Evolutionary conservation across 2,113 vertebrate species (phyloP), one percentile per base, ranked within the genome.

Genomic region (Crotophaga sulcirostris): DNA sequence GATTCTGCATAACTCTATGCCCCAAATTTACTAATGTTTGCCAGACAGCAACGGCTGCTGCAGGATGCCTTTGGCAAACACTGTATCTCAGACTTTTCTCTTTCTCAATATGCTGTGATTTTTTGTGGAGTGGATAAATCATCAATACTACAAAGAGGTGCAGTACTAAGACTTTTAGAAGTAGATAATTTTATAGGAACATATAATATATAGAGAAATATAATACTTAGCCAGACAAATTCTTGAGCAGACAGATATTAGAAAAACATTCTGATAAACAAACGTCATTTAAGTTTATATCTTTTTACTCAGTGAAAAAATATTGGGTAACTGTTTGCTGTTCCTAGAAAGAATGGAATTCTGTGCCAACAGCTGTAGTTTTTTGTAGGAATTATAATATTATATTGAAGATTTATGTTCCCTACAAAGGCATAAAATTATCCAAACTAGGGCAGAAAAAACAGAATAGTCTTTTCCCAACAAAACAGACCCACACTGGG

Each of bases 261-360:
- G 73, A 96, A 93, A 93, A 95, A 75, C 55, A 85, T 79, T 89
- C 89, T 47, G 58, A 90, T 93, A 94, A 95, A 93, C 75, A 81
- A 93, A 92, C 2, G 4, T 40, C n/a, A 13, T 81, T 19, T 26
- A 88, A 93, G 54, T 26, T 86, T 56, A 3, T 29, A 54, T 68
- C 87, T 82, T 87, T 89, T 88, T 51, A 60, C 34, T 87, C 96
- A 72, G 67, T 66, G 85, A 36, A 93, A 94, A 95, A 81, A 82
- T 59, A 88, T 63, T 94, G 93, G 52, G 87, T 89, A 97, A 91
- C 86, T 84, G 58, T 76, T 91, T 91, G 79, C 94, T 94, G 47
- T 98, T 98, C 98, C 97, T 98, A 98, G 97, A 98, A 98, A 98
- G 97, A 98, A 93, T 75, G 47, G 78, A 87, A 95, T 89, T 96